Base-by-base conservation (phyloP, 2,797 vertebrate species). In the Poecilia velifera region DNA sequence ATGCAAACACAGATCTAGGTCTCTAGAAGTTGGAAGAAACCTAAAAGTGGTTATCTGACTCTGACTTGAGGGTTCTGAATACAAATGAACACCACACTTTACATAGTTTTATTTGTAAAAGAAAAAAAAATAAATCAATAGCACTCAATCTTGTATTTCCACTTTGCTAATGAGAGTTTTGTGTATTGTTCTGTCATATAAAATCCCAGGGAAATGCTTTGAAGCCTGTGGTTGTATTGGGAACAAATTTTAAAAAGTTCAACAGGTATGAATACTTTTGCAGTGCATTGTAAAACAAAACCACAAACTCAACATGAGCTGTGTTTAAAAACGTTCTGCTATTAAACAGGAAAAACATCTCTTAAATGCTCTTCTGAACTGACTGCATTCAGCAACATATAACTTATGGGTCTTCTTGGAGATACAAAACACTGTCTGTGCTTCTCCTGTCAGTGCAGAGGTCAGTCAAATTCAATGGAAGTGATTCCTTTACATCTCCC, bases 391-490 rank as follows among this genome's bases (percentile, higher is more conserved):
- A 87, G 82, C 82, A 82, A 77, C 86, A 89, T 77, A 82, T 86
- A 86, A 90, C 88, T 85, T 89, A 86, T 53, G 7, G 83, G 74
- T 78, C 83, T 59, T 86, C 78, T 80, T 22, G 84, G 82, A 82
- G 88, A 77, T 82, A 82, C 81, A 75, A 80, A 86, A 84, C 76
- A 78, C 80, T 79, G 77, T 80, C 80, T 87, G 82, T 88, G 82
- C 74, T 90, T 88, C 79, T 87, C 79, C 87, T 28, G 80, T 78
- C 36, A 46, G 79, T 41, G 46, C 83, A 83, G 83, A 86, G 9
- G 36, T 79, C 86, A 94, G 96, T 92, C 97, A 97, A 80, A 95
- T 94, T 96, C 95, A 90, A 93, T 89, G 82, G 86, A 91, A 88
- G 87, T 80, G 86, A 92, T 91, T 91, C 87, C 86, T 87, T 85